Base-by-base conservation (phyloP, 2,113 vertebrate genomes). In the Oxygymnocypris stewartii region DNA sequence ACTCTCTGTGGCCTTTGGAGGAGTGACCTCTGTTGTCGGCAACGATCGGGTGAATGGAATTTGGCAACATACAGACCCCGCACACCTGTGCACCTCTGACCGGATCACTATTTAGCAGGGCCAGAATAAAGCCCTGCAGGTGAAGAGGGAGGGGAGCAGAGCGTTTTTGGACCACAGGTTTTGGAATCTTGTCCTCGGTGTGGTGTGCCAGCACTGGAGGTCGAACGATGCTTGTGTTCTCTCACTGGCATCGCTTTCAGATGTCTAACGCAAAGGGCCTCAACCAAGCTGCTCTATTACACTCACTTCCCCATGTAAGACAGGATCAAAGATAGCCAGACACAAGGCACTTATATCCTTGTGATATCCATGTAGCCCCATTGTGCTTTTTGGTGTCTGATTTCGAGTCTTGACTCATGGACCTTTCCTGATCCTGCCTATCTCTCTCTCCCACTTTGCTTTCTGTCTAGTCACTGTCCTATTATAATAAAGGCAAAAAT, bases 61-160 rank as follows among this genome's bases (percentile, higher is more conserved):
- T 92, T 94, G 94, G 91, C 93, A 92, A 86, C 31, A 78, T 61
- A 84, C 86, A 87, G 89, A 88, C 88, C 89, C 91, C 92, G 92
- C 88, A 90, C 92, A 95, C 93, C 93, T 94, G 92, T 92, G 92
- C 89, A 86, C 87, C 84, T 91, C 93, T 91, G 92, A 88, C 90
- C 92, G 85, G 92, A 92, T 93, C 93, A 89, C 90, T 92, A 92
- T 93, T 94, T 94, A 94, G 91, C 92, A 83, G 87, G 83, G 91
- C 87, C 89, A 69, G 87, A 86, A 89, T 83, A 91, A 90, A 89
- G 90, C 90, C 91, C 88, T n/a, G 11, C 28, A 71, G 87, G 77
- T 78, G 89, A 83, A 67, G 28, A 82, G 90, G 87, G 87, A 85
- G 86, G 92, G 88, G 69, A 89, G 91, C 91, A 61, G 28, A 77